Evolutionary conservation across 2,797 vertebrate species (phyloP), one percentile per base, ranked within the genome.

Genomic region (Muraenolepis orangiensis): DNA sequence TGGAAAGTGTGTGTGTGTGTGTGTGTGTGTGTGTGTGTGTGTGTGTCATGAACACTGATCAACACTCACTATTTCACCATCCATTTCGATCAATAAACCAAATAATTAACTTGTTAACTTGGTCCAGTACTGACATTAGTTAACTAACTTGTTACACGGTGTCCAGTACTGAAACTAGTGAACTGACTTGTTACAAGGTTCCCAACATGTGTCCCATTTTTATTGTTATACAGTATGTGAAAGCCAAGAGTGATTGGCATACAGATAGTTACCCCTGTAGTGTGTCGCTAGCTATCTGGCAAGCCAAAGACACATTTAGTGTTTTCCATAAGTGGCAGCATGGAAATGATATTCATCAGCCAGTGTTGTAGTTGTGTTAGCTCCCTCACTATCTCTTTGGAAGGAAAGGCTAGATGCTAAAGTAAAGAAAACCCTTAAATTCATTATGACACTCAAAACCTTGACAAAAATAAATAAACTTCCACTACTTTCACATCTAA

Each of bases 271-370:
- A n/a, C 72, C 29, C 11, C 67, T 66, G 34, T 75, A 26, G 20
- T 36, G 51, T 46, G 66, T 69, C 34, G 23, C 34, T 66, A 64
- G 72, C 68, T 72, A 66, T 14, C 14, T 74, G 72, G 51, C 70
- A 69, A n/a, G 32, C 4, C 14, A 18, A 13, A 42, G 57, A 51
- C n/a, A 0, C 1, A 11, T 64, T 75, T 71, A 51, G 68, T 76
- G 66, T 74, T 76, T 78, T 72, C 23, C 74, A 36, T 14, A 23
- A 14, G 1, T n/a, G 69, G 64, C 30, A 51, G 61, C 74, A 70
- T 66, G 32, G 11, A 20, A 67, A 80, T 84, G n/a, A 46, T 79
- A 75, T 73, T 77, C 40, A 66, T 73, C 72, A 73, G 68, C 72
- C 38, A 38, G 70, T 66, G 70, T 79, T 30, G 71, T 71, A 8